These are phyloP conservation scores for Choreutis nemorana DNA, from an alignment of 2,888 invertebrate genomes.

Conservation along the genomic window DNA sequence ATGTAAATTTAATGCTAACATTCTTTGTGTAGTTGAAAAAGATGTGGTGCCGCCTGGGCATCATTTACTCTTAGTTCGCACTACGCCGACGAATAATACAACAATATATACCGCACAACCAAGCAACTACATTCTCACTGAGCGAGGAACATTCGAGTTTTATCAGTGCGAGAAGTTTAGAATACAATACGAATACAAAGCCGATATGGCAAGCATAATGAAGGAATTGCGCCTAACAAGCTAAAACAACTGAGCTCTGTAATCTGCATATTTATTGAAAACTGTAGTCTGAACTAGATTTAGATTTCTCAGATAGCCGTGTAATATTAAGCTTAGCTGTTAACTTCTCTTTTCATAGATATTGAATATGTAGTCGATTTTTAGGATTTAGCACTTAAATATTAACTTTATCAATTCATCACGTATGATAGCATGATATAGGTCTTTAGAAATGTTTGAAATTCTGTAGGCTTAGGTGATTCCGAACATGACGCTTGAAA, in stretches of 20 bases:
- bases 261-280: conserved; percentile 43
- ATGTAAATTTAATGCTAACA: no score
- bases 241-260: conserved; percentile 30
- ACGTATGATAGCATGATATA: not conserved
- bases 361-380: conserved; percentile 15
- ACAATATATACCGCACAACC: conserved; percentile 21
- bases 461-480: conserved; percentile 40
- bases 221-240: conserved; percentile 16
- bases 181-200: conserved; percentile 1
- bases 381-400: not conserved
- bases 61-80: conserved; percentile 35
- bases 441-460: conserved; percentile 29
- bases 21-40: no score
- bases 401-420: not conserved
- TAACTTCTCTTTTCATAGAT: conserved; percentile 25
- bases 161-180: not conserved
- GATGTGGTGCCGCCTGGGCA: conserved; percentile 25
- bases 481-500: conserved; percentile 30
- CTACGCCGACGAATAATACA: conserved; percentile 25
- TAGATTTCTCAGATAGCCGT: conserved; percentile 25
- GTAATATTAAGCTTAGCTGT: conserved; percentile 25
- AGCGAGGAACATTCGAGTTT: conserved; percentile 5
- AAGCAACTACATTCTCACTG: conserved; percentile 16
- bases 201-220: conserved; percentile 24
- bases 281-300: conserved; percentile 29